phyloP scores from a whole-genome alignment of 2,888 invertebrate species.

The Drosophila picticornis region DNA sequence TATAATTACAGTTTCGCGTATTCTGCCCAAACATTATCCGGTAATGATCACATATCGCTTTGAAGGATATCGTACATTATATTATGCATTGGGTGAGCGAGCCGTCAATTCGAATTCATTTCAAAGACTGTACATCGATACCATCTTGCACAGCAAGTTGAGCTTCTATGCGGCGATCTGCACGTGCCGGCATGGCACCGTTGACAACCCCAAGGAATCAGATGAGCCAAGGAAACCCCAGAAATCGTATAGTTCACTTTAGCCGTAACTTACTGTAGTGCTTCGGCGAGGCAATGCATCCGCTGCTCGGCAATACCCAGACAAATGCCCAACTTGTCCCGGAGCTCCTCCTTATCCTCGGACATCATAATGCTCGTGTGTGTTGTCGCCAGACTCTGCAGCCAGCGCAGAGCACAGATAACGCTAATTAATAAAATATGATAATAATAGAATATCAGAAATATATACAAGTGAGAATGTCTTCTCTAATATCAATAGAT shows the following conservation, averaged over 20 bases:
- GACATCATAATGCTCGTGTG: conserved; percentile 85
- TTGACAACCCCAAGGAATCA: conserved; percentile 42
- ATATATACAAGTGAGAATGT: neutral
- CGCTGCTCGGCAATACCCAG: conserved; percentile 85
- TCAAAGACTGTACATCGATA: conserved; percentile 78
- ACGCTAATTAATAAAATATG: conserved; percentile 67
- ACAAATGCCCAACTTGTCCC: conserved; percentile 83
- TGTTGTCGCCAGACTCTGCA: conserved; percentile 79
- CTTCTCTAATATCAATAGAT: neutral
- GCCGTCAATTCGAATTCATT: conserved; percentile 56
- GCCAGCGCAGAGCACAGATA: conserved; percentile 82
- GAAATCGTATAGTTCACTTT: neutral
- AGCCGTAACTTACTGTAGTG: conserved; percentile 79
- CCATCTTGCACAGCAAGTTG: conserved; percentile 75
- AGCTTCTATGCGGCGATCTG: conserved; percentile 73
- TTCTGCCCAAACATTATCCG: conserved; percentile 69
- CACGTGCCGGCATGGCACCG: conserved; percentile 69
- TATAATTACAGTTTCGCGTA: conserved; percentile 67
- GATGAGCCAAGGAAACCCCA: neutral
- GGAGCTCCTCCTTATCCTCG: conserved; percentile 81
- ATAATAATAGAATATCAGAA: conserved; percentile 10
- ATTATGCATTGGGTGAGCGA: conserved; percentile 68
- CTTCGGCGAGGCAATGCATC: conserved; percentile 81
- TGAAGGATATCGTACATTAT: conserved; percentile 76
- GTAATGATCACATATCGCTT: conserved; percentile 82